Percentiles rank a stretch among this genome's conserved stretches.
phyloP scores from a whole-genome alignment of 1,140 invertebrate species.

The Lasioglossum albipes region DNA sequence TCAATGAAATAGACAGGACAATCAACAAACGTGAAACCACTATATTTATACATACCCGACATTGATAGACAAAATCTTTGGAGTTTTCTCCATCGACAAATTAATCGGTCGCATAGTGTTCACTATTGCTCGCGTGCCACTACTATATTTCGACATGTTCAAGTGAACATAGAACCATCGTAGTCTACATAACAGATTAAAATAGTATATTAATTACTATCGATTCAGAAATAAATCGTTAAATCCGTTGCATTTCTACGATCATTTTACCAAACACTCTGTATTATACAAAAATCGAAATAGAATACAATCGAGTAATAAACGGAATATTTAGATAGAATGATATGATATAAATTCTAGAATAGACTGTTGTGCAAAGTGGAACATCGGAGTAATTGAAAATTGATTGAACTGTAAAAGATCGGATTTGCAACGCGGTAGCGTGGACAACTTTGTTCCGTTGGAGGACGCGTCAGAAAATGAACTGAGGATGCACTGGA shows the following conservation, averaged over 20 bases:
- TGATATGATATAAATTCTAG: not conserved
- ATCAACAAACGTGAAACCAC: not conserved
- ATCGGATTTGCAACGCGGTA: no score
- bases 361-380: not conserved
- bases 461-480: conserved; percentile 25
- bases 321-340: not conserved
- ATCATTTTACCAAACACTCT: not conserved
- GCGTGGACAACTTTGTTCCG: not conserved
- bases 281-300: not conserved
- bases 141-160: conserved; percentile 9
- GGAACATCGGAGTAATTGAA: not conserved
- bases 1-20: not conserved
- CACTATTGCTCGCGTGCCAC: not conserved
- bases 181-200: not conserved
- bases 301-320: not conserved
- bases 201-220: no score
- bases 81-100: not conserved
- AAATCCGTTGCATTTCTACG: not conserved
- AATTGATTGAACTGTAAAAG: not conserved
- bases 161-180: not conserved
- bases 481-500: conserved; percentile 40
- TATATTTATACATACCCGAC: conserved; percentile 24
- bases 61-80: not conserved
- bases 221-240: no score
- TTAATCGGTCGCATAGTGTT: not conserved